Evolutionary conservation across 92 coral and sea anemone genomes (phyloP).

Genomic region (Nematostella vectensis): DNA sequence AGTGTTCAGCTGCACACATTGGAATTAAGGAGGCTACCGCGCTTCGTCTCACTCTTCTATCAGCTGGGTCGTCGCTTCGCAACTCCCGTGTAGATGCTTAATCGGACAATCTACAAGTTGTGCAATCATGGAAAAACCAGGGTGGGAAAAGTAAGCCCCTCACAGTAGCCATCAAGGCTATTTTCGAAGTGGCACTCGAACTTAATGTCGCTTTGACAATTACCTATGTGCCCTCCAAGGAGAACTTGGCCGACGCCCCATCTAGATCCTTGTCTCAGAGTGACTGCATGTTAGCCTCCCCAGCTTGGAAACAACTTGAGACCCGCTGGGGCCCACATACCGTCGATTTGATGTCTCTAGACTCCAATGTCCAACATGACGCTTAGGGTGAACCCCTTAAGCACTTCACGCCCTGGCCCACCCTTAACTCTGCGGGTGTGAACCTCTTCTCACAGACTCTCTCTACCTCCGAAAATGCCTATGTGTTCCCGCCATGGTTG

Average conservation of each 20-base stretch:
- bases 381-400: slow-evolving; percentile 21
- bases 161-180: slow-evolving; percentile 17
- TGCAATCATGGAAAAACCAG: slow-evolving; percentile 41
- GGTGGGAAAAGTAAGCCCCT: slow-evolving; percentile 41
- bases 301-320: slow-evolving; percentile 9
- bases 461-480: background rate
- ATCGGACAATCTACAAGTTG: slow-evolving; percentile 33
- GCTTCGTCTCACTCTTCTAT: too few species aligned
- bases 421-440: slow-evolving; percentile 2
- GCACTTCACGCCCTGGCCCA: slow-evolving; percentile 38
- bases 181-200: background rate
- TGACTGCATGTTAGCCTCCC: slow-evolving; percentile 12
- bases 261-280: slow-evolving; percentile 25
- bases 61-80: too few species aligned
- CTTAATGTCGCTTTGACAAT: slow-evolving; percentile 29
- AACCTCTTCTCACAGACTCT: background rate
- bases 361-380: slow-evolving; percentile 27
- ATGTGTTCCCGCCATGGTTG: background rate
- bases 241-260: slow-evolving; percentile 22
- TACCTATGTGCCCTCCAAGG: slow-evolving; percentile 27
- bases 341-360: slow-evolving; percentile 33
- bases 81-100: slow-evolving; percentile 37
- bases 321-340: slow-evolving; percentile 18
- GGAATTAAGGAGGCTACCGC: slow-evolving; percentile 38
- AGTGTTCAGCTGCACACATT: slow-evolving; percentile 19